Conservation (phyloP, 2,797 vertebrate genomes). For the Melanotaenia parkinsoni region DNA sequence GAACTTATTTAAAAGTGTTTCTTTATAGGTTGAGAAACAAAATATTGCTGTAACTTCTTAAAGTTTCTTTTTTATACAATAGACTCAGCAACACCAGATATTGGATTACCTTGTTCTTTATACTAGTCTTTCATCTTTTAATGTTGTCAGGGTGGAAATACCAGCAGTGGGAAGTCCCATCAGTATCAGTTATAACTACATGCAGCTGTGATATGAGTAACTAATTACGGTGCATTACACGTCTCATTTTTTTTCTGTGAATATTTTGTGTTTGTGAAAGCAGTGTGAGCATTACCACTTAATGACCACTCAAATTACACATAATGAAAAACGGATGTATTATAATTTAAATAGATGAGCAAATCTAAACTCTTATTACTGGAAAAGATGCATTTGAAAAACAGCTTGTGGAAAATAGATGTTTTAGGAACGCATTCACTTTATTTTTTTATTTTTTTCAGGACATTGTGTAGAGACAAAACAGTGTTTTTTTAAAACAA, state of each 20-base stretch:
- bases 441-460: no score
- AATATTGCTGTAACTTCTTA: no score
- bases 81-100: no score
- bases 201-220: not conserved
- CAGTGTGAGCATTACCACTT: no score
- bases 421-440: not conserved
- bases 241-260: not conserved
- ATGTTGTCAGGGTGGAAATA: not conserved
- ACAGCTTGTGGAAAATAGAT: not conserved
- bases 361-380: no score
- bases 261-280: not conserved
- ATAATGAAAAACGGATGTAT: no score
- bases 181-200: not conserved
- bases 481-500: no score
- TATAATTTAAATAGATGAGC: no score
- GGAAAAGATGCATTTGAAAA: no score
- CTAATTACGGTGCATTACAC: not conserved
- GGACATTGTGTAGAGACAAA: no score
- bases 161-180: not conserved
- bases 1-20: not conserved
- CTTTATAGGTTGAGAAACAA: not conserved
- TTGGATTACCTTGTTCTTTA: no score
- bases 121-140: not conserved
- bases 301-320: no score
- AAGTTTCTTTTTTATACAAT: not conserved